Conservation (phyloP, 2,797 vertebrate genomes). For the Anguilla anguilla region DNA sequence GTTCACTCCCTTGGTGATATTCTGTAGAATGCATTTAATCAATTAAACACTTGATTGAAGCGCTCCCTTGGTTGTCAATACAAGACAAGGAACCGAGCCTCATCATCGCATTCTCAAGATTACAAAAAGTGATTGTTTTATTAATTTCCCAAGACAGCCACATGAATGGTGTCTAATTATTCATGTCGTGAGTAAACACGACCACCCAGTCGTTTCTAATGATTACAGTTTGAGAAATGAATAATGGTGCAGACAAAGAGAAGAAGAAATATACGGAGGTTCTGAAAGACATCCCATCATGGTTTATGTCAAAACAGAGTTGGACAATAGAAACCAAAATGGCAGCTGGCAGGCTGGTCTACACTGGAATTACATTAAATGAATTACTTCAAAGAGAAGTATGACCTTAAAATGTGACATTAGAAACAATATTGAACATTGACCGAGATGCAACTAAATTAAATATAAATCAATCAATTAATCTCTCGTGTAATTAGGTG, state of each 20-base stretch:
- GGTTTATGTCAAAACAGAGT: neutral
- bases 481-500: neutral
- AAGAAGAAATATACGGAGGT: neutral
- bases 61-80: constrained; percentile 16
- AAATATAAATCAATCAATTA: neutral
- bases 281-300: neutral
- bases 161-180: constrained; percentile 9
- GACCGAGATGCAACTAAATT: neutral
- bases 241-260: neutral
- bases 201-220: constrained; percentile 17
- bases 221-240: neutral
- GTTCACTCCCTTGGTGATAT: constrained; percentile 13
- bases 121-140: constrained; percentile 16
- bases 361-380: neutral
- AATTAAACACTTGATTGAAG: constrained; percentile 28
- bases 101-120: neutral
- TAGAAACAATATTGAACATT: neutral
- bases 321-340: neutral
- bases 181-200: constrained; percentile 6
- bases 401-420: neutral
- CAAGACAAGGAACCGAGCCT: constrained; percentile 3
- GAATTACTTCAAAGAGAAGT: neutral
- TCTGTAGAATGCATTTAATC: constrained; percentile 29
- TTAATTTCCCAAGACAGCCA: constrained; percentile 22
- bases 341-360: neutral